Conservation (phyloP, 2,113 vertebrate species). For the Anolis sagrei region DNA sequence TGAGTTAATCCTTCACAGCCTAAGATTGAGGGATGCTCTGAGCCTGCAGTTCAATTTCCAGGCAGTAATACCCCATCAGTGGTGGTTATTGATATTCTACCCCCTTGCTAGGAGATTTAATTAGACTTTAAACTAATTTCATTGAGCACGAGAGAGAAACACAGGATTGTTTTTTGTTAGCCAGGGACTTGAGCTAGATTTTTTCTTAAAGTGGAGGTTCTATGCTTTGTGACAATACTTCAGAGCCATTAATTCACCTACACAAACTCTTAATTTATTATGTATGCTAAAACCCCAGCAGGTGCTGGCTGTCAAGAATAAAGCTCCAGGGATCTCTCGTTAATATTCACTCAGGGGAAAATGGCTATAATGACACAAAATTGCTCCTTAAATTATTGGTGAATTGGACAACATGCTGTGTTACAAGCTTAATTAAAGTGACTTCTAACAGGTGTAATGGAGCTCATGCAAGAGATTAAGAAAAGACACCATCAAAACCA, state of each 20-base stretch:
- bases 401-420: conserved; percentile 42
- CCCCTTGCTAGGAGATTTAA: conserved; percentile 7
- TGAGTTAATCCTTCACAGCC: not conserved
- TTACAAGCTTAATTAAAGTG: conserved; percentile 57
- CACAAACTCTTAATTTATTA: conserved; percentile 44
- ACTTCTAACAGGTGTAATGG: conserved; percentile 35
- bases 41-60: not conserved
- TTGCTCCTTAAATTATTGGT: conserved; percentile 38
- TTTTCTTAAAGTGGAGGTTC: conserved; percentile 13
- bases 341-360: conserved; percentile 37
- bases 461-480: conserved; percentile 18
- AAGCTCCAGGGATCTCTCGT: conserved; percentile 20
- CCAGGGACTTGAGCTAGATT: conserved; percentile 2
- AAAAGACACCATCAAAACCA: conserved; percentile 24
- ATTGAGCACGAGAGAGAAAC: conserved; percentile 24
- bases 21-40: not conserved
- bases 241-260: conserved; percentile 35
- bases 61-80: not conserved
- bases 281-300: conserved; percentile 36
- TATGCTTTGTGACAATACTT: not conserved
- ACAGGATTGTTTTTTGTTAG: conserved; percentile 26
- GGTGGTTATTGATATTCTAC: conserved; percentile 24
- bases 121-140: conserved; percentile 11
- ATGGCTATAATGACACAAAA: conserved; percentile 25
- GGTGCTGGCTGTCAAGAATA: conserved; percentile 37